Base-by-base conservation (phyloP, 2,888 invertebrate species). In the Plagiodera versicolora region DNA sequence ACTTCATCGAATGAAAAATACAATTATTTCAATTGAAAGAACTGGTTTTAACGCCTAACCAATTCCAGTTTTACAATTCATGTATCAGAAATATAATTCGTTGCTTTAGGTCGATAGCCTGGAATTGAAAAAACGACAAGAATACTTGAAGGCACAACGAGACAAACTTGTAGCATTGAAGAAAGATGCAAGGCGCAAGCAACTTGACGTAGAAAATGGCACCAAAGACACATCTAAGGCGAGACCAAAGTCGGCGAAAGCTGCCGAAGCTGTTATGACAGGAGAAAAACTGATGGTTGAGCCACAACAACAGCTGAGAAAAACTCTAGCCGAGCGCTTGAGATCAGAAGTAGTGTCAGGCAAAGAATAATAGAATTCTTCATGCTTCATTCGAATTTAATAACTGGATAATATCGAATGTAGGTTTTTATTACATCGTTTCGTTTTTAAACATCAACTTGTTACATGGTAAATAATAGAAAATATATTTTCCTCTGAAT, bases 81-180 rank as follows among this genome's bases (percentile, higher is more conserved):
- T n/a, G n/a, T n/a, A n/a, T n/a, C n/a, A n/a, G n/a, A n/a, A n/a
- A n/a, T 20, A 9, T 17, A 16, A 10, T 44, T 20, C 16, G 14
- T 16, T 57, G 18, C 66, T 67, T 44, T 52, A 83, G 80, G 77
- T 85, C 35, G 81, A 83, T 70, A 81, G 82, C 18, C 83, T 83
- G 59, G 94, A 95, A 69, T 81, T 95, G 49, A 85, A 86, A 63
- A 87, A 87, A 58, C 85, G 97, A 0, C 92, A 94, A 73, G 89
- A 91, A 67, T 97, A 96, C 78, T 82, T 98, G 58, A 87, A 91
- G 56, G 88, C 91, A 62, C 96, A 97, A 77, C 85, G 97, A 19
- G 97, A 97, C 79, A 94, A 95, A 76, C 84, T 98, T 55, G 84
- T 97, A 46, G 91, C 91, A 17, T 82, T 96, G 75, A 98, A 97